Conservation (phyloP, 2,888 invertebrate species). For the Ptilodon capucinus region DNA sequence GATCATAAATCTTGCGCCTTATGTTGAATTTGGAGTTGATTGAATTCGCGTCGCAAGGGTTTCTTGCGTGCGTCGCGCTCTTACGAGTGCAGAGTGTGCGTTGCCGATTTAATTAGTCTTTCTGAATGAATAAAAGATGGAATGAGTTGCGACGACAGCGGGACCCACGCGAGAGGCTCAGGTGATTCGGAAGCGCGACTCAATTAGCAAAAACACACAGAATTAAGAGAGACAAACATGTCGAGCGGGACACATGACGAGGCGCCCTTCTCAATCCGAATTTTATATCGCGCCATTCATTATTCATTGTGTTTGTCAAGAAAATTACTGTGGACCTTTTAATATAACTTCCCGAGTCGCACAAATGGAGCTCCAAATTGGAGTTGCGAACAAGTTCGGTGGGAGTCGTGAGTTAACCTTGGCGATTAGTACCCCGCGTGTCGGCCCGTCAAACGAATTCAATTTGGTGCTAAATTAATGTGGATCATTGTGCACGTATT, state of each 20-base stretch:
- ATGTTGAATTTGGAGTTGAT: constrained; percentile 78
- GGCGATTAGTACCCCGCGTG: constrained; percentile 65
- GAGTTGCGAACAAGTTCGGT: constrained; percentile 69
- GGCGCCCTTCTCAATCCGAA: constrained; percentile 75
- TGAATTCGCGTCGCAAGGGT: constrained; percentile 67
- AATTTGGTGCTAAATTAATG: constrained; percentile 64
- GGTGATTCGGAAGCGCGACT: constrained; percentile 67
- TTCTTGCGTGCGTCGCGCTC: constrained; percentile 21
- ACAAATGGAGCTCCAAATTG: constrained; percentile 72
- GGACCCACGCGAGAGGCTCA: constrained; percentile 36
- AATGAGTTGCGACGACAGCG: constrained; percentile 40
- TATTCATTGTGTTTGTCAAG: constrained; percentile 79
- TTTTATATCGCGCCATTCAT: constrained; percentile 79
- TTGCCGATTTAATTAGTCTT: constrained; percentile 57
- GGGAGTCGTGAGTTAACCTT: constrained; percentile 64
- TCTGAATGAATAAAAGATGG: constrained; percentile 65
- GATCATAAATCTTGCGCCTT: constrained; percentile 83
- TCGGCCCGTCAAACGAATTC: constrained; percentile 65
- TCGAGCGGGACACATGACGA: constrained; percentile 66
- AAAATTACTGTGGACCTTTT: constrained; percentile 81
- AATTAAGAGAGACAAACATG: constrained; percentile 79
- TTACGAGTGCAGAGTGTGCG: constrained; percentile 31
- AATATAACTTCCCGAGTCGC: constrained; percentile 77
- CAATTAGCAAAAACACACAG: constrained; percentile 81
- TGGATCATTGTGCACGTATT: constrained; percentile 50